Evolutionary conservation across 2,113 vertebrate species (phyloP).

Genomic region (Casuarius casuarius): DNA sequence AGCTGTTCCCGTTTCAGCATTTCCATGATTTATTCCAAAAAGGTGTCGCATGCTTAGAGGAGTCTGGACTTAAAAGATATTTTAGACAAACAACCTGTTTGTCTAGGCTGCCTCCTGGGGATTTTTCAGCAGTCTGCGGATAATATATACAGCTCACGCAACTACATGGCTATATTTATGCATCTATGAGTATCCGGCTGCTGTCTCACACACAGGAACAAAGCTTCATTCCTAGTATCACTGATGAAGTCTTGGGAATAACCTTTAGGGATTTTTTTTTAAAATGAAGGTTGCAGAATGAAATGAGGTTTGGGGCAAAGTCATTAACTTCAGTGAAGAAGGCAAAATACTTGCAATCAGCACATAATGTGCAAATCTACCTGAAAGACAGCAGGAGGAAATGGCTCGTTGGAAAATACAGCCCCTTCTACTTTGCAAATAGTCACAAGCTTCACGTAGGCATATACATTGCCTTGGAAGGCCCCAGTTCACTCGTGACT

Average conservation of each 20-base stretch:
- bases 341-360: background rate
- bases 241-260: background rate
- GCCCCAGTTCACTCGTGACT: accelerated
- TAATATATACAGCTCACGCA: accelerated
- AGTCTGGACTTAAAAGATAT: background rate
- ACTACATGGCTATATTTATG: background rate
- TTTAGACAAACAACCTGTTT: background rate
- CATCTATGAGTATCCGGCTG: accelerated
- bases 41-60: background rate
- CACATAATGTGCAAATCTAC: background rate
- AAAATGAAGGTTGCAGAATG: background rate
- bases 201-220: background rate
- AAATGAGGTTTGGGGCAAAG: background rate
- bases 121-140: background rate
- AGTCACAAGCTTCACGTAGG: background rate
- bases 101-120: background rate
- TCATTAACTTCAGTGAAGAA: background rate
- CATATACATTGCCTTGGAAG: background rate
- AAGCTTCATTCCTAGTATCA: background rate
- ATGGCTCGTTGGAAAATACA: background rate
- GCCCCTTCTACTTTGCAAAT: background rate
- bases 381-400: background rate
- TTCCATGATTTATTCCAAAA: background rate
- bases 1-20: background rate
- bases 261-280: background rate